phyloP scores from a whole-genome alignment of 2,888 invertebrate genomes.

The Nomada lathburiana region DNA sequence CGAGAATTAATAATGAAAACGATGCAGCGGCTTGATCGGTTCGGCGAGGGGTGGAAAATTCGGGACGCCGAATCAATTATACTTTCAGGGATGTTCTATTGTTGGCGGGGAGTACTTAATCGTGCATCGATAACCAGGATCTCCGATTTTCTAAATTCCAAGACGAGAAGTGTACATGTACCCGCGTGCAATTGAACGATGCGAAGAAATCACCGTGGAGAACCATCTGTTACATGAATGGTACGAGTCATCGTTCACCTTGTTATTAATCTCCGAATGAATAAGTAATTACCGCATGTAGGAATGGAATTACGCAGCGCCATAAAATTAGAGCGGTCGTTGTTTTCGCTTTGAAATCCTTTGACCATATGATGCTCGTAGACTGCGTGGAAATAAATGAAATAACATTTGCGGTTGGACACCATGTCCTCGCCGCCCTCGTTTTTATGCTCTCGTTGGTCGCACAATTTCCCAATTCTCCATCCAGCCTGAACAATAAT shows the following conservation, averaged over 20 bases:
- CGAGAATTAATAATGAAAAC: constrained; percentile 28
- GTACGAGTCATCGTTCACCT: constrained; percentile 1
- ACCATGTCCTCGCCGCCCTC: too few relatives aligned
- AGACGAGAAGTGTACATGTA: neutral
- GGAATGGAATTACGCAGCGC: neutral
- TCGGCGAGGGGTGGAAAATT: neutral
- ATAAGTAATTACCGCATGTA: neutral
- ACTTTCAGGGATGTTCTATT: neutral
- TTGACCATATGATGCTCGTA: too few relatives aligned
- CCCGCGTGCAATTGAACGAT: too few relatives aligned
- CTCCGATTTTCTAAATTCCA: neutral
- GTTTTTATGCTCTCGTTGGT: too few relatives aligned
- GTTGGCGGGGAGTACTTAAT: neutral
- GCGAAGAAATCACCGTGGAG: too few relatives aligned
- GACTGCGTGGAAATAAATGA: too few relatives aligned
- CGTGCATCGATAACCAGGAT: neutral
- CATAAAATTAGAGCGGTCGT: too few relatives aligned
- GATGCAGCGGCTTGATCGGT: neutral
- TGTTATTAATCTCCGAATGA: neutral
- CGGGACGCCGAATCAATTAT: neutral
- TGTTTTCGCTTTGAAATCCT: neutral
- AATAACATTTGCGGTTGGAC: too few relatives aligned
- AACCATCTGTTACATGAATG: neutral
- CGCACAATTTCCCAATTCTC: too few relatives aligned
- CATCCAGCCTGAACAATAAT: too few relatives aligned